These are phyloP conservation scores for Agriotes lineatus DNA, from an alignment of 2,888 invertebrate species.

Conservation along the genomic window DNA sequence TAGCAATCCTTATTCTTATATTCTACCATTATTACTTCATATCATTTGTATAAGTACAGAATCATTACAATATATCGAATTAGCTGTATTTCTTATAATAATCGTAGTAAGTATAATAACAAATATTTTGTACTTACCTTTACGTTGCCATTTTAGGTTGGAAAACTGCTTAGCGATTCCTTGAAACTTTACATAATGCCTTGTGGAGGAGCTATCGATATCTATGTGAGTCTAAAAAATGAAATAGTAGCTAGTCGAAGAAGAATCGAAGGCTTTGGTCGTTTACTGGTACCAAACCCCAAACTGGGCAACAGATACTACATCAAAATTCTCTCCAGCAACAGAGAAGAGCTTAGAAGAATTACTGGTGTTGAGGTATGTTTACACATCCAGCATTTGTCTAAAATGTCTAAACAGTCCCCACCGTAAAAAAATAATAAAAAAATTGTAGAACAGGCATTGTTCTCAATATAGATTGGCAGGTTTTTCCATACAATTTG, in stretches of 20 bases:
- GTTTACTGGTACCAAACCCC: constrained; percentile 62
- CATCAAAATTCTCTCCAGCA: constrained; percentile 67
- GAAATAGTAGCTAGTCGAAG: constrained; percentile 60
- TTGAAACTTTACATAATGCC: constrained; percentile 68
- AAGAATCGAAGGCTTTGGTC: constrained; percentile 67
- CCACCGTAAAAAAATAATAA: too few relatives aligned
- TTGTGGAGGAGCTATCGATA: constrained; percentile 69
- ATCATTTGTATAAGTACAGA: too few relatives aligned
- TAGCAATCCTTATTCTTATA: too few relatives aligned
- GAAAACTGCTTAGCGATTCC: constrained; percentile 51
- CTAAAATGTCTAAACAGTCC: too few relatives aligned
- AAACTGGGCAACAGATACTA: constrained; percentile 67
- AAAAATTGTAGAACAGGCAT: too few relatives aligned
- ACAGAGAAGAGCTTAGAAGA: constrained; percentile 67
- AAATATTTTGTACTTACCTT: not conserved
- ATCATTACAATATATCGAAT: too few relatives aligned
- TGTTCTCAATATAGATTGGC: too few relatives aligned
- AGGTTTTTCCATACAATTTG: too few relatives aligned
- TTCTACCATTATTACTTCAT: too few relatives aligned
- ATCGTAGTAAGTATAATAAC: not conserved
- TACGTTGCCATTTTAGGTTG: constrained; percentile 50
- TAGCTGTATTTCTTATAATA: not conserved
- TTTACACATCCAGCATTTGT: too few relatives aligned
- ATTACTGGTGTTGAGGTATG: constrained; percentile 69
- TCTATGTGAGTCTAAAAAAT: constrained; percentile 65